These are phyloP conservation scores for Tachysurus vachellii DNA, from an alignment of 2,113 vertebrate species.

Conservation along the genomic window DNA sequence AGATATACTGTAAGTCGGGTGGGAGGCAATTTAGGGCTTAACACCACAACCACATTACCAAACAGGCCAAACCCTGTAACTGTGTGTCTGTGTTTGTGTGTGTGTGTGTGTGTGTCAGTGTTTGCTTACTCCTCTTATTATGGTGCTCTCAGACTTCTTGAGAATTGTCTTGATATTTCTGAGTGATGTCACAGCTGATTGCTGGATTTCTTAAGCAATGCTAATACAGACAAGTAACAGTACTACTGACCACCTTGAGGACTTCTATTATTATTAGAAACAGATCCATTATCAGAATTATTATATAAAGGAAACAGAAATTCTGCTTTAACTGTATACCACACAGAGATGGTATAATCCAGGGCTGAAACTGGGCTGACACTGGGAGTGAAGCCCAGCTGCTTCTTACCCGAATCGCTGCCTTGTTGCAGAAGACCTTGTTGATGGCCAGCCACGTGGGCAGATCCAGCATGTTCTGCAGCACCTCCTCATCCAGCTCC, in stretches of 20 bases:
- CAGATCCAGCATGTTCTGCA: slow-evolving; percentile 97
- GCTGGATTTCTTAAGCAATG: not conserved
- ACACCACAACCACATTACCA: not conserved
- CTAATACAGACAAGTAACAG: too few relatives aligned
- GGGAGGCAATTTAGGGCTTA: not conserved
- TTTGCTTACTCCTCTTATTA: not conserved
- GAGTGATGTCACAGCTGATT: not conserved
- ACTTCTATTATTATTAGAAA: too few relatives aligned
- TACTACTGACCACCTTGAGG: too few relatives aligned
- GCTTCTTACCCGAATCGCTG: slow-evolving; percentile 88
- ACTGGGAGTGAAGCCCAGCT: slow-evolving; percentile 13
- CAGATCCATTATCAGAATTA: too few relatives aligned
- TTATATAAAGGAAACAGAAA: too few relatives aligned
- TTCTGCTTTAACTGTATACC: too few relatives aligned
- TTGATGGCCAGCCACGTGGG: slow-evolving; percentile 98
- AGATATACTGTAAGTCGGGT: not conserved
- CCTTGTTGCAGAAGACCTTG: slow-evolving; percentile 96
- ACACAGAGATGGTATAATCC: not conserved
- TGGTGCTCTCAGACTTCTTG: not conserved
- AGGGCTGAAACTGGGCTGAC: not conserved
- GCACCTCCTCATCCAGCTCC: slow-evolving; percentile 96
- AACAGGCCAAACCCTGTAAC: not conserved
- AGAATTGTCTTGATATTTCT: not conserved
- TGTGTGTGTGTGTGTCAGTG: not conserved
- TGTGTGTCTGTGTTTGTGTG: not conserved